Evolutionary conservation across 2,888 invertebrate species (phyloP), one percentile per base, ranked within the genome.

Genomic region (Ceramica pisi): DNA sequence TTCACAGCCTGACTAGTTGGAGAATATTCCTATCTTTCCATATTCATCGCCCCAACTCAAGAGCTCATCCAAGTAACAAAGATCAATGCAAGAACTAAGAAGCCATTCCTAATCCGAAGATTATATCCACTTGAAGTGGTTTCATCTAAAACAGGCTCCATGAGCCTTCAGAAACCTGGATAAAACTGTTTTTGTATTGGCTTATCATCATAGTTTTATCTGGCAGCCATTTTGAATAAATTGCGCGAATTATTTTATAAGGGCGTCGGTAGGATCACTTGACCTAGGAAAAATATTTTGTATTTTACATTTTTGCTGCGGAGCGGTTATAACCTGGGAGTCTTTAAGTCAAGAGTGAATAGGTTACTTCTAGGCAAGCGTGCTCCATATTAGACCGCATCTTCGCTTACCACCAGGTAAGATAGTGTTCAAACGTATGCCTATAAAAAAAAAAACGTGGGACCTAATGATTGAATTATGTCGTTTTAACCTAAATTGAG

Each of bases 201-300:
- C 64, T 78, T 78, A 78, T 77, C 78, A 81, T 65, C 51, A 64
- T 63, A 64, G 64, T 69, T 69, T 56, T 69, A 81, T 81, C 56
- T 77, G 53, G 53, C 16, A 23, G n/a, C 53, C 71, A 69, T 81
- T 81, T 81, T 81, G 82, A 77, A 77, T 81, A 81, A 68, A 78
- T 81, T 76, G 31, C 53, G 26, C 19, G 46, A 56, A 81, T 75
- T 70, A 61, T 64, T 67, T 64, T 46, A 61, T 55, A 64, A 57
- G 50, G 26, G 55, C 38, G 23, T 35, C 23, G 5, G 23, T n/a
- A 23, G 23, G 12, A 60, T 46, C 41, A 19, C 19, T 50, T 50
- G 60, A 46, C 23, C 19, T 74, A 23, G 5, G 31, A 10, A 61
- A 56, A 61, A 41, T 55, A 26, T 60, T 67, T 46, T 41, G 31